Conservation (phyloP, 64 coral and sea anemone species). For the Stichodactyla mertensii region DNA sequence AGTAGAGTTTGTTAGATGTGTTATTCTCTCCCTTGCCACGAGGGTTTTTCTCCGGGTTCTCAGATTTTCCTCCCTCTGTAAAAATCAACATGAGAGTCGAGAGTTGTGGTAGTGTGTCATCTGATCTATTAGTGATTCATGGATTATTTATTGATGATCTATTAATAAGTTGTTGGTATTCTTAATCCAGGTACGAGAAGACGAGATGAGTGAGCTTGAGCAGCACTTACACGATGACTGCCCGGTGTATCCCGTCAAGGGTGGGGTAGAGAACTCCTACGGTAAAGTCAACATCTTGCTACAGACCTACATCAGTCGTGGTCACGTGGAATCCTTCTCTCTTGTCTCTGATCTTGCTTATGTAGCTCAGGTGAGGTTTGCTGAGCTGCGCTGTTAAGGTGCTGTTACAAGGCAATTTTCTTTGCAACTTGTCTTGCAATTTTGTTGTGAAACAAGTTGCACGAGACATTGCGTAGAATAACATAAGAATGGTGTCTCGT, state of each 20-base stretch:
- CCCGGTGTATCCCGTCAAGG: slow-evolving; percentile 33
- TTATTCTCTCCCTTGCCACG: too few relatives aligned
- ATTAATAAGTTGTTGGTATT: neutral
- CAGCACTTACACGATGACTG: slow-evolving; percentile 58
- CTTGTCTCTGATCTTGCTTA: slow-evolving; percentile 90
- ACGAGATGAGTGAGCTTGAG: slow-evolving; percentile 81
- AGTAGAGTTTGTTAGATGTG: too few relatives aligned
- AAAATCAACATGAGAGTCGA: too few relatives aligned
- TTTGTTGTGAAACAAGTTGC: too few relatives aligned
- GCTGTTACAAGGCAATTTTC: too few relatives aligned
- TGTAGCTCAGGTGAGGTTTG: slow-evolving; percentile 70
- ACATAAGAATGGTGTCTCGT: too few relatives aligned
- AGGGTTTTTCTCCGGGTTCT: too few relatives aligned
- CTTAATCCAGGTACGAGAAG: slow-evolving; percentile 72
- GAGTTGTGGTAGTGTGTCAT: too few relatives aligned
- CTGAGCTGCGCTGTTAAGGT: too few relatives aligned
- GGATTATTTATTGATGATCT: neutral
- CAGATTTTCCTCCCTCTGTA: too few relatives aligned
- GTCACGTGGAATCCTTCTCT: slow-evolving; percentile 88
- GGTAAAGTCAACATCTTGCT: slow-evolving; percentile 93
- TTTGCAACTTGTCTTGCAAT: too few relatives aligned
- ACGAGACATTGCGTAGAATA: too few relatives aligned
- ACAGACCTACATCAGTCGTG: slow-evolving; percentile 77
- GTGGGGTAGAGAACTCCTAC: slow-evolving; percentile 77
- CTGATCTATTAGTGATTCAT: neutral